A percentile compares a stretch with the other conserved stretches of the same genome.
Evolutionary conservation across 2,113 vertebrate genomes (phyloP).

Genomic region (Dipodomys spectabilis): DNA sequence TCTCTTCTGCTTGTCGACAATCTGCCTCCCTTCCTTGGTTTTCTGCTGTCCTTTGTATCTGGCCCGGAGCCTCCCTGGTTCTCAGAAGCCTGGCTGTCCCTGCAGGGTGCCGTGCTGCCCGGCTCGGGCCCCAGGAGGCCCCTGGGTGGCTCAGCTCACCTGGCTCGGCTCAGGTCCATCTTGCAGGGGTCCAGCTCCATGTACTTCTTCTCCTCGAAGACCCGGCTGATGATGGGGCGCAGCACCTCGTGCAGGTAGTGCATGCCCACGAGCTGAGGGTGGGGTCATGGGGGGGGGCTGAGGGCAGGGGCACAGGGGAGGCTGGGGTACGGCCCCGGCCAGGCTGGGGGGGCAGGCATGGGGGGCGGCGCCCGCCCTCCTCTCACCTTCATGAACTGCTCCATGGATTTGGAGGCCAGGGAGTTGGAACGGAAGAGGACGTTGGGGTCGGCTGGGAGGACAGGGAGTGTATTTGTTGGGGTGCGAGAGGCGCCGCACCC

Average conservation of each 20-base stretch:
- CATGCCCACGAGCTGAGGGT: slow-evolving; percentile 92
- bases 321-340: background rate
- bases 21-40: background rate
- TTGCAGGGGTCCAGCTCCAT: slow-evolving; percentile 94
- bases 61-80: background rate
- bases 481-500: rapidly evolving
- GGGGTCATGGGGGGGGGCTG: background rate
- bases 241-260: slow-evolving; percentile 93
- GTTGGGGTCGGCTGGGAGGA: slow-evolving; percentile 92
- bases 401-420: slow-evolving; percentile 94
- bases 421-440: slow-evolving; percentile 96
- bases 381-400: slow-evolving; percentile 90
- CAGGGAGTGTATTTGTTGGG: background rate
- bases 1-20: too few relatives aligned
- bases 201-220: slow-evolving; percentile 96
- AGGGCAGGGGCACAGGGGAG: background rate
- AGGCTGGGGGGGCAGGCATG: background rate
- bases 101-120: background rate
- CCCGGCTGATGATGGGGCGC: slow-evolving; percentile 89
- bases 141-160: slow-evolving; percentile 75
- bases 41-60: background rate
- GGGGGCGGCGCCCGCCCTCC: rapidly evolving
- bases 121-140: background rate
- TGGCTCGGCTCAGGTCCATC: slow-evolving; percentile 91
- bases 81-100: background rate